Conservation (phyloP, 2,797 vertebrate species). For the Catostomus latipinnis region DNA sequence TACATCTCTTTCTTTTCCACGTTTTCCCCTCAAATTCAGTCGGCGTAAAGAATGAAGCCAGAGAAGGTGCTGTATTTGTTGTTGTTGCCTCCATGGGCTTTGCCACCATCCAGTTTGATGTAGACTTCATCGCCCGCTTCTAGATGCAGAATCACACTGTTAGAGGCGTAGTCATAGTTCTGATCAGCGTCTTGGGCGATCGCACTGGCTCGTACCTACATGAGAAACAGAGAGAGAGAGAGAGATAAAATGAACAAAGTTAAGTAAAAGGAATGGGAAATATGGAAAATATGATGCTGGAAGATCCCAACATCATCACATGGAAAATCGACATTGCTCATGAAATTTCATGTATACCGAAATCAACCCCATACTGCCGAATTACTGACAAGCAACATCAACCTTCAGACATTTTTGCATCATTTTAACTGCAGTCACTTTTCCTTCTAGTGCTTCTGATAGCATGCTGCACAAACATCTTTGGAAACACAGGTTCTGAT, state of each 20-base stretch:
- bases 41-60: constrained; percentile 97
- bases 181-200: constrained; percentile 97
- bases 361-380: too few relatives aligned
- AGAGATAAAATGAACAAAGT: too few relatives aligned
- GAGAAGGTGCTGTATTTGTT: constrained; percentile 99
- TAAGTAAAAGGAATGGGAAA: not conserved
- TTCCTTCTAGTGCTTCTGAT: too few relatives aligned
- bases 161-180: constrained; percentile 99
- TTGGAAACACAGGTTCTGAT: too few relatives aligned
- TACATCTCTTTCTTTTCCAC: constrained; percentile 57
- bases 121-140: constrained; percentile 95
- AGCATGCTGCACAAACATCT: too few relatives aligned
- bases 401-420: too few relatives aligned
- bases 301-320: too few relatives aligned
- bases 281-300: not conserved
- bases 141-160: constrained; percentile 97
- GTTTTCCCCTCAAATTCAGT: constrained; percentile 77
- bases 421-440: too few relatives aligned
- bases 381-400: too few relatives aligned
- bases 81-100: constrained; percentile 97
- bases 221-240: not conserved
- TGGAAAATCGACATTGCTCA: too few relatives aligned
- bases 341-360: too few relatives aligned
- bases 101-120: constrained; percentile 97
- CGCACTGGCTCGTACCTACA: constrained; percentile 94